Base-by-base conservation (phyloP, 1,140 invertebrate species). In the Hycleus cichorii region DNA sequence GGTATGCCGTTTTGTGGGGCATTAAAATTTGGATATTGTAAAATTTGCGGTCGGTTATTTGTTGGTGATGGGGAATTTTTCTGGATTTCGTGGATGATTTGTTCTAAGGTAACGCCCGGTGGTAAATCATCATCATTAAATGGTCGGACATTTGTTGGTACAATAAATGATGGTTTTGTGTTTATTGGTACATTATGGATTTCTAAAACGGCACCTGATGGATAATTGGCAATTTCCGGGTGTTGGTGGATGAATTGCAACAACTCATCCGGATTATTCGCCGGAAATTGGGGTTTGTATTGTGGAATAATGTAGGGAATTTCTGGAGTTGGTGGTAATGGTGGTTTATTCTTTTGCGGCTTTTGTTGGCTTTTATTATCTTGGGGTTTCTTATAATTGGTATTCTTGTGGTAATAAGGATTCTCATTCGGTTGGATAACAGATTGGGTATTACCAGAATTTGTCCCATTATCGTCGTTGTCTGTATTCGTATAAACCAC, bases 201-300 rank as follows among this genome's bases (percentile, higher is more conserved):
- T 62, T 74, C 71, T 9, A 73, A 44, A 24, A 73, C 67, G 12
- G 72, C 70, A 18, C 72, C 72, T 6, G 66, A 58, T 25, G 72
- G 72, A 58, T 71, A 71, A 58, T 71, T 69, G 18, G 60, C 55
- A 24, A 73, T 56, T 62, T 72, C 69, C 5, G 72, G 72, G 59
- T 74, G 70, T 47, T 73, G 67, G 49, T 73, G 64, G 10, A 74
- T 65, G 32, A 74, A 64, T 25, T 72, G 68, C 4, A 74, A 47
- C 1, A 74, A 45, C 48, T 74, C 71, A 5, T 72, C 69, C 4
- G 66, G 62, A 50, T 65, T 66, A n/a, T 58, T 49, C 32, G 39
- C 57, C 53, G n/a, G 8, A 24, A 25, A 24, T 47, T 47, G 25
- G 2, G 53, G 32, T 32, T 32, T 32, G 32, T 47, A 18, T n/a